These are phyloP conservation scores for Psilopsiagon aurifrons DNA, from an alignment of 2,113 vertebrate genomes.

Conservation along the genomic window DNA sequence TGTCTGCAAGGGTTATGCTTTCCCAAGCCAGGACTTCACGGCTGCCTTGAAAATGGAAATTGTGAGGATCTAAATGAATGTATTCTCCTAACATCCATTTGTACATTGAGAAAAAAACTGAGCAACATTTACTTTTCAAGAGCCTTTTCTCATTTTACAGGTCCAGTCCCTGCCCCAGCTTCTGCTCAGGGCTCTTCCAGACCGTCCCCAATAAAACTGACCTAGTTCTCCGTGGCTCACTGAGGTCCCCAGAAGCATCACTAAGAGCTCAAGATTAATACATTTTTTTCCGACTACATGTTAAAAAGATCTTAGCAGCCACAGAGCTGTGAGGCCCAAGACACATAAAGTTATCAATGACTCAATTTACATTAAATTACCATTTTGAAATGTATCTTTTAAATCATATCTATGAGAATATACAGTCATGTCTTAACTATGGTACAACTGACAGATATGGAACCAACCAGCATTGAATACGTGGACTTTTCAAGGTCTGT, in stretches of 20 bases:
- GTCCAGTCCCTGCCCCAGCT: neutral
- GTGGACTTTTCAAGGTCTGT: conserved; percentile 23
- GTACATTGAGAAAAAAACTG: neutral
- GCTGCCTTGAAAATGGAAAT: neutral
- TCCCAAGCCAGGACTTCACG: neutral
- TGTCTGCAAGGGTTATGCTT: neutral
- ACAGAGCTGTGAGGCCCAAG: conserved; percentile 12
- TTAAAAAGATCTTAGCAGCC: neutral
- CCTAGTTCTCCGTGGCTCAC: neutral
- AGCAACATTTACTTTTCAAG: neutral
- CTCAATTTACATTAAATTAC: conserved; percentile 47
- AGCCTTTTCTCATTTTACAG: neutral
- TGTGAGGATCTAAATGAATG: neutral
- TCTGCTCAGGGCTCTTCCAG: neutral
- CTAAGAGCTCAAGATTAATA: neutral
- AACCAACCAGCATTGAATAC: neutral
- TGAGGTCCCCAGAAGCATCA: conserved; percentile 8
- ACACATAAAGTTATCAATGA: conserved; percentile 20
- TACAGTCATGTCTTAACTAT: neutral
- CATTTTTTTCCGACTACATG: neutral
- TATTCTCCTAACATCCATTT: neutral
- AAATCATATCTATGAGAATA: neutral
- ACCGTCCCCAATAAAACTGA: neutral
- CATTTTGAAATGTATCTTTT: conserved; percentile 35
- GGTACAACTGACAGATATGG: neutral